A percentile compares a stretch with the other conserved stretches of the same genome.
phyloP scores from a whole-genome alignment of 2,888 invertebrate genomes.

The Netelia inedita region DNA sequence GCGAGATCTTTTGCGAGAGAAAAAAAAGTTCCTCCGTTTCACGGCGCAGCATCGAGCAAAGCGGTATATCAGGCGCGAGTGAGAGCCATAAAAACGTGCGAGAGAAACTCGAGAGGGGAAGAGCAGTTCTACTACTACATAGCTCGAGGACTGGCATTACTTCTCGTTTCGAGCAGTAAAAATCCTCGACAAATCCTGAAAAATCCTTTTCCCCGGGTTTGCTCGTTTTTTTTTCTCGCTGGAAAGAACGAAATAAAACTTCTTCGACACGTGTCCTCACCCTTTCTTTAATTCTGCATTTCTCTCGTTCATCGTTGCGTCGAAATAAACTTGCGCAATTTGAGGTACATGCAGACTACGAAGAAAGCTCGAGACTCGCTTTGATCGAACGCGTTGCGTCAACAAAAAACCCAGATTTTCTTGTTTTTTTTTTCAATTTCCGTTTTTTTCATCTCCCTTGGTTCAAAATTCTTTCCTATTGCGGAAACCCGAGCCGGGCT shows the following conservation, averaged over 20 bases:
- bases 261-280: constrained; percentile 18
- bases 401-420: not conserved
- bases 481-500: not conserved
- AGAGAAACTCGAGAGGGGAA: constrained; percentile 10
- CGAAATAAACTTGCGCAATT: constrained; percentile 48
- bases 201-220: constrained; percentile 28
- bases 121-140: not conserved
- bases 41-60: not conserved
- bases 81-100: constrained; percentile 8
- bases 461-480: not conserved
- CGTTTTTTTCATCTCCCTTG: not conserved
- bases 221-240: constrained; percentile 17
- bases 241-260: constrained; percentile 30
- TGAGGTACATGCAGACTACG: not conserved
- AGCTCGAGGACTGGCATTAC: constrained; percentile 36
- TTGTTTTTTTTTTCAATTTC: not conserved
- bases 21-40: not conserved
- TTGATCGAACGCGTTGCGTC: constrained; percentile 42
- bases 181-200: constrained; percentile 36
- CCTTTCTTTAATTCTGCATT: not conserved
- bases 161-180: constrained; percentile 52
- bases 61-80: constrained; percentile 12
- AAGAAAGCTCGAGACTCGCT: not conserved
- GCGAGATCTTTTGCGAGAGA: constrained; percentile 6
- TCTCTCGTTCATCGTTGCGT: constrained; percentile 26